Percentiles rank a stretch among this genome's conserved stretches.
Evolutionary conservation across 2,113 vertebrate genomes (phyloP).

Genomic region (Pterocles burchelli): DNA sequence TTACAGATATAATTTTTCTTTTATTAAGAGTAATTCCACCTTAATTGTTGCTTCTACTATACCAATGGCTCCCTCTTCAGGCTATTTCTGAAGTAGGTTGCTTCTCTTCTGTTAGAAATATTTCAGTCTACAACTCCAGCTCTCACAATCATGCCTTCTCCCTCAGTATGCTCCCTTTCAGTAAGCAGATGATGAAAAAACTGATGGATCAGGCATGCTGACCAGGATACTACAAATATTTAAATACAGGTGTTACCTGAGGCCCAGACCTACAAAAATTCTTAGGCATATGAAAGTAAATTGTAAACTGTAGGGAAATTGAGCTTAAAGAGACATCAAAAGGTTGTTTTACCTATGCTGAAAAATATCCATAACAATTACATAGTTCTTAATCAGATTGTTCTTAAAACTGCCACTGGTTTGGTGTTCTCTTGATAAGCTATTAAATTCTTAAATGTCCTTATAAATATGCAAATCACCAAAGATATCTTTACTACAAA

Average conservation of each 20-base stretch:
- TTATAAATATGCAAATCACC: neutral
- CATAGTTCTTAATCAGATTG: neutral
- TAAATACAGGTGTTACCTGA: neutral
- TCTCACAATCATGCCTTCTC: rapidly evolving
- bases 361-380: neutral
- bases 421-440: neutral
- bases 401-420: neutral
- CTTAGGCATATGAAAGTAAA: neutral
- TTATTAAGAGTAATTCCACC: neutral
- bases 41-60: neutral
- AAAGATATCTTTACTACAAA: neutral
- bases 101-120: neutral
- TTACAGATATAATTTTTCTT: neutral
- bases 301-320: neutral
- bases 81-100: neutral
- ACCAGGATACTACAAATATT: neutral
- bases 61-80: conserved; percentile 59
- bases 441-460: neutral
- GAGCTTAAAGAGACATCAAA: neutral
- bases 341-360: neutral
- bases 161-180: neutral
- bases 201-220: neutral
- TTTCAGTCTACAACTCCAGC: rapidly evolving
- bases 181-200: neutral
- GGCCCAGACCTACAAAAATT: neutral